phyloP scores from a whole-genome alignment of 1,140 invertebrate genomes.

The Zaprionus kolodkinae region DNA sequence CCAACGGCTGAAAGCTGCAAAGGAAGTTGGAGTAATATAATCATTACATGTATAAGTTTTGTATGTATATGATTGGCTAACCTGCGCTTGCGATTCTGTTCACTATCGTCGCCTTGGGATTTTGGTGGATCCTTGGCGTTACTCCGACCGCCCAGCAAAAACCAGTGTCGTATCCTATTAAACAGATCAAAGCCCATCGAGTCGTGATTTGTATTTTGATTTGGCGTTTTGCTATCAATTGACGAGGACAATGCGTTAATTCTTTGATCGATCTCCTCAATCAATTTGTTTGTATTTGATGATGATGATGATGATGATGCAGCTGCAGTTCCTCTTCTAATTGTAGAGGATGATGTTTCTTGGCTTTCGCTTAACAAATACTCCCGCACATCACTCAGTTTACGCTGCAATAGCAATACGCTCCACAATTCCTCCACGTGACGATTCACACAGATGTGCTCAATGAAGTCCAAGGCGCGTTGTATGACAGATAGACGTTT shows the following conservation, averaged over 20 bases:
- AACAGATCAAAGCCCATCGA: constrained; percentile 67
- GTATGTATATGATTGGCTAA: background rate
- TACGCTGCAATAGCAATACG: constrained; percentile 18
- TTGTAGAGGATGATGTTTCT: background rate
- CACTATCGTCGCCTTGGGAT: background rate
- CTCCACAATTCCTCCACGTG: constrained; percentile 4
- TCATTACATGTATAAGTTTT: background rate
- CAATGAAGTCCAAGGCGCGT: constrained; percentile 31
- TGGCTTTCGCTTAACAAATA: constrained; percentile 26
- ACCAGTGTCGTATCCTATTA: constrained; percentile 42
- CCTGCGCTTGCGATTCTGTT: constrained; percentile 27
- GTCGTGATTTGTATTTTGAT: constrained; percentile 14
- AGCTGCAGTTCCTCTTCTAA: background rate
- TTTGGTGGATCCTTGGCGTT: constrained; percentile 39
- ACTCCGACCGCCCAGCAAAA: constrained; percentile 38
- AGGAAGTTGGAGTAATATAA: background rate
- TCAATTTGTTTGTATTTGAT: background rate
- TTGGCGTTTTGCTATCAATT: constrained; percentile 15
- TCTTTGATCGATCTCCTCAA: constrained; percentile 16
- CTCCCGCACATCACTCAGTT: constrained; percentile 38
- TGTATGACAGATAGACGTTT: constrained; percentile 7
- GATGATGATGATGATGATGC: too few relatives aligned
- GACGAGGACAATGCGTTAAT: background rate
- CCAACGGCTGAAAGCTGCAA: background rate
- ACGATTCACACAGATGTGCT: background rate